Base-by-base conservation (phyloP, 1,140 invertebrate species). In the Papilio helenus region DNA sequence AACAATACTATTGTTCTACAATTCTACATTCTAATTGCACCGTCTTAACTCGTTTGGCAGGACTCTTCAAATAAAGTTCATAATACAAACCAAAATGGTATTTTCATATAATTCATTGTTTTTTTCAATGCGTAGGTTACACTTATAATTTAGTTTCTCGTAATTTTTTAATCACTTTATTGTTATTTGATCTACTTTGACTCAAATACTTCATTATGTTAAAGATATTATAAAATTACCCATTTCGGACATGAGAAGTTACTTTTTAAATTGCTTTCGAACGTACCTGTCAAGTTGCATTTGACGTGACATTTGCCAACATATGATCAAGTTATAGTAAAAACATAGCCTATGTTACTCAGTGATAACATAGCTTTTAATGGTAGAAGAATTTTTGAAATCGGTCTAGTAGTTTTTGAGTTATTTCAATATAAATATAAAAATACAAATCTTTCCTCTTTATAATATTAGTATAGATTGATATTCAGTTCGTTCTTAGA, bases 1-100 rank as follows among this genome's bases (percentile, higher is more conserved):
- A 82, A 78, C 78, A 84, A 78, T 80, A 68, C 81, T 82, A 85
- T 85, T 89, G 85, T 87, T 84, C 83, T 79, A 85, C 84, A 83
- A 84, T 20, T 55, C 51, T 55, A 86, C 81, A 80, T 80, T 81
- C 61, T 68, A 16, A 29, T 29, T 68, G 61, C 61, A 68, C 61
- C 61, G 61, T 68, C 61, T 29, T 68, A 34, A 34, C 61, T 68
- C 61, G 26, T 68, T 68, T 61, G 58, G 58, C 58, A 29, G 61
- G 23, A 81, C 29, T 73, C 7, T 61, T 26, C 71, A 77, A 23
- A 34, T 61, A 49, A 49, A 76, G 80, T 81, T 81, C 80, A 39
- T 74, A 79, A 74, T 18, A 9, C 2, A 12, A 46, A 49, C 10
- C 7, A 23, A 58, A 42, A 42, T 61, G 3, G 1, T 26, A 8